phyloP scores from a whole-genome alignment of 1,140 invertebrate genomes.

The Drosophila albomicans region DNA sequence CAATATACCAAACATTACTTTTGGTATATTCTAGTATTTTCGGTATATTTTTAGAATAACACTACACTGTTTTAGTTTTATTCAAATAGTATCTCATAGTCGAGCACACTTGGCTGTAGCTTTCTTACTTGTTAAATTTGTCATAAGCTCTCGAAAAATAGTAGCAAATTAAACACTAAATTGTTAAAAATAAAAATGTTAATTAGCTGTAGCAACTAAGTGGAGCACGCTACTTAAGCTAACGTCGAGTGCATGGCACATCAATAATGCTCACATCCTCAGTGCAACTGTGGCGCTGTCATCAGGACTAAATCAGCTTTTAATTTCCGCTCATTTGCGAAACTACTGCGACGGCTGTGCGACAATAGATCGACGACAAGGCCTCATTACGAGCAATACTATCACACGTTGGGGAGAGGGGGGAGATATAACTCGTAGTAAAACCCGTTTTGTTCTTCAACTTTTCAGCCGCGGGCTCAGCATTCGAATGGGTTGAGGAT shows the following conservation, averaged over 20 bases:
- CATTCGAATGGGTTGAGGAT: not conserved
- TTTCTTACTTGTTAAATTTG: too few relatives aligned
- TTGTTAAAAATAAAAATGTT: too few relatives aligned
- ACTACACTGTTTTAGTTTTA: too few relatives aligned
- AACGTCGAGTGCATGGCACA: not conserved
- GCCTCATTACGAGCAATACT: slow-evolving; percentile 60
- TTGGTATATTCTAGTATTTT: too few relatives aligned
- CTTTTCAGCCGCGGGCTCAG: slow-evolving; percentile 57
- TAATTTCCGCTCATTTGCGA: slow-evolving; percentile 80
- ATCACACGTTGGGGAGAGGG: too few relatives aligned
- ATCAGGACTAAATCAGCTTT: slow-evolving; percentile 71
- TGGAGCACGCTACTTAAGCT: not conserved
- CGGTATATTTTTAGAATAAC: too few relatives aligned
- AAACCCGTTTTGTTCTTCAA: slow-evolving; percentile 65
- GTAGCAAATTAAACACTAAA: too few relatives aligned
- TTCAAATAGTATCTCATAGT: too few relatives aligned
- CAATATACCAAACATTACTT: too few relatives aligned
- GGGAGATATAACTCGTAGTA: not conserved
- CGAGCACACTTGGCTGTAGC: too few relatives aligned
- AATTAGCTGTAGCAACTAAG: not conserved
- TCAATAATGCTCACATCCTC: not conserved
- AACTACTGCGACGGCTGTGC: slow-evolving; percentile 35
- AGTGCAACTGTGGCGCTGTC: not conserved
- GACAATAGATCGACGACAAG: slow-evolving; percentile 57
- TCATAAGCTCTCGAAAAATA: too few relatives aligned